phyloP scores from a whole-genome alignment of 2,113 vertebrate species.

The Eptesicus fuscus region DNA sequence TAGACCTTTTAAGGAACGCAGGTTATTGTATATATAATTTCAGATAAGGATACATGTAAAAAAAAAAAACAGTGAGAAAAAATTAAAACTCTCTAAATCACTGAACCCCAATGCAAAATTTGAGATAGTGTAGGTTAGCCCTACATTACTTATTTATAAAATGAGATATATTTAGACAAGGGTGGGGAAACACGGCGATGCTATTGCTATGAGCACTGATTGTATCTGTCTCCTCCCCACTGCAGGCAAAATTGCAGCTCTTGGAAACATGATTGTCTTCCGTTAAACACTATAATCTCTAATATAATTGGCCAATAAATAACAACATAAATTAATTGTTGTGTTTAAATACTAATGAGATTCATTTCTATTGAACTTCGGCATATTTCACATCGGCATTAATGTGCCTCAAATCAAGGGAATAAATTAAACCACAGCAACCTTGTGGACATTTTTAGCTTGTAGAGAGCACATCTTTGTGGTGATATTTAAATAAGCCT shows the following conservation, averaged over 20 bases:
- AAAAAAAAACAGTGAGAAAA: background rate
- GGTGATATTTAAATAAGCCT: slow-evolving; percentile 15
- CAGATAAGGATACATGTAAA: background rate
- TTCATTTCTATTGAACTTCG: slow-evolving; percentile 20
- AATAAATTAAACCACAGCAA: slow-evolving; percentile 22
- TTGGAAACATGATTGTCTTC: slow-evolving; percentile 50
- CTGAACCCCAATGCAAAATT: background rate
- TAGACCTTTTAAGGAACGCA: background rate
- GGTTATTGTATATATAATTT: background rate
- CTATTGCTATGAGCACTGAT: background rate
- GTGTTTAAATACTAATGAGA: slow-evolving; percentile 56
- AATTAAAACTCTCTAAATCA: slow-evolving; percentile 37
- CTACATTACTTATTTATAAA: slow-evolving; percentile 49
- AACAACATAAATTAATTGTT: slow-evolving; percentile 54
- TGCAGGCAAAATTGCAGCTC: slow-evolving; percentile 47
- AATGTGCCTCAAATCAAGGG: background rate
- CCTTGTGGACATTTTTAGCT: slow-evolving; percentile 21
- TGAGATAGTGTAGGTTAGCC: background rate
- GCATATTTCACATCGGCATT: slow-evolving; percentile 27
- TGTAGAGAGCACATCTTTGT: slow-evolving; percentile 5
- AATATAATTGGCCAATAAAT: slow-evolving; percentile 62
- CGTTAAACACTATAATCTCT: slow-evolving; percentile 56
- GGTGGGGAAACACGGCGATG: background rate
- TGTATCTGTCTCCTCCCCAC: slow-evolving; percentile 17
- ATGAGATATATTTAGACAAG: slow-evolving; percentile 28